Conservation (phyloP, 2,797 vertebrate genomes). For the Amphiprion clarkii region DNA sequence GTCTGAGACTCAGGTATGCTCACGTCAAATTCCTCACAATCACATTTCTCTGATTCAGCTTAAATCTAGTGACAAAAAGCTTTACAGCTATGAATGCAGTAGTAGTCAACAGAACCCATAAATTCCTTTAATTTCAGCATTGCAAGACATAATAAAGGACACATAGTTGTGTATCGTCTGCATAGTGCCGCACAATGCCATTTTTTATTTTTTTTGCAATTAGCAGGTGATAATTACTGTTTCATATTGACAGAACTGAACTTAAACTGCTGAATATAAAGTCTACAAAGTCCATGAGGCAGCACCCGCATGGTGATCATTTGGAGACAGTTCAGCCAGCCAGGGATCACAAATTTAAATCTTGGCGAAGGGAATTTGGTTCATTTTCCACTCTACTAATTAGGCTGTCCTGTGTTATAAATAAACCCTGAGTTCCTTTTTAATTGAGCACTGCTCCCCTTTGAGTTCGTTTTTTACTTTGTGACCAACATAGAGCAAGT, state of each 20-base stretch:
- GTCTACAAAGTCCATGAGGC: slow-evolving; percentile 24
- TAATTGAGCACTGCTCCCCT: slow-evolving; percentile 23
- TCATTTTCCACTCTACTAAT: slow-evolving; percentile 48
- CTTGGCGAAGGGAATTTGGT: slow-evolving; percentile 1
- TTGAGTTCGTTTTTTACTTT: slow-evolving; percentile 29
- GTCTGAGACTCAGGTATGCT: no score
- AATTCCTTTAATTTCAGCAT: not conserved
- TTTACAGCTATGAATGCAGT: not conserved
- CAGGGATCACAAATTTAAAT: slow-evolving; percentile 25
- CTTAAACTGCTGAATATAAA: slow-evolving; percentile 1
- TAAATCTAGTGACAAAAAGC: slow-evolving; percentile 1
- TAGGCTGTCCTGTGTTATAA: slow-evolving; percentile 27
- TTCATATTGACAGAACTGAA: slow-evolving; percentile 13
- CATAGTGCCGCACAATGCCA: slow-evolving; percentile 7
- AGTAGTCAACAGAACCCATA: no score
- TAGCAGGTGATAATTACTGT: not conserved
- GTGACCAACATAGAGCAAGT: slow-evolving; percentile 43
- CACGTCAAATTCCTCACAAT: no score
- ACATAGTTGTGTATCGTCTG: slow-evolving; percentile 7
- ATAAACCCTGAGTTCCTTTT: slow-evolving; percentile 39
- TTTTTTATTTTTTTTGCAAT: not conserved
- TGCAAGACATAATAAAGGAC: not conserved
- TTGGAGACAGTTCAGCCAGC: slow-evolving; percentile 25
- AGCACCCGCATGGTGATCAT: slow-evolving; percentile 6
- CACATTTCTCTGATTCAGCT: not conserved